Conservation (phyloP, 2,113 vertebrate genomes). For the Labeo rohita region DNA sequence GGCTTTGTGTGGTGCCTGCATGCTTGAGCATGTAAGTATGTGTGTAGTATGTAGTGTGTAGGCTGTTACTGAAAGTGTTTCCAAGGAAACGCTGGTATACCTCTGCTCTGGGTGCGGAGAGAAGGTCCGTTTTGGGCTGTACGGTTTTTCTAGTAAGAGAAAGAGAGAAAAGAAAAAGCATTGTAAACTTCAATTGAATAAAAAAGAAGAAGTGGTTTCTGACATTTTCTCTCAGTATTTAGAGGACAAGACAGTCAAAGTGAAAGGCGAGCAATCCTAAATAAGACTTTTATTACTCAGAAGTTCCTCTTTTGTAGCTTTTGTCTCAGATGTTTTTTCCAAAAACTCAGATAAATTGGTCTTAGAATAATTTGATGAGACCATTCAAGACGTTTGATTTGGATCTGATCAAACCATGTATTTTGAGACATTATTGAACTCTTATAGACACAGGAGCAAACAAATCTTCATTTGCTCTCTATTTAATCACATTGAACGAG, state of each 20-base stretch:
- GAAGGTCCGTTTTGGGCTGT: slow-evolving; percentile 75
- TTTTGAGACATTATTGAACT: not conserved
- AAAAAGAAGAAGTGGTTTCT: not conserved
- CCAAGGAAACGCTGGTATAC: slow-evolving; percentile 67
- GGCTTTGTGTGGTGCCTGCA: slow-evolving; percentile 35
- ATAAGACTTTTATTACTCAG: not conserved
- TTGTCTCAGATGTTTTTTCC: not conserved
- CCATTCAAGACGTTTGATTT: not conserved
- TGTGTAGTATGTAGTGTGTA: slow-evolving; percentile 48
- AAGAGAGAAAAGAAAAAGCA: slow-evolving; percentile 5
- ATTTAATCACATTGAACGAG: not conserved
- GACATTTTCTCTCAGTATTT: not conserved
- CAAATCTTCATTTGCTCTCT: not conserved
- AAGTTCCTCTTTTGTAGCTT: not conserved
- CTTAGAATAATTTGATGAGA: not conserved
- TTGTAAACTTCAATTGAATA: not conserved
- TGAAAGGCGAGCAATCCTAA: slow-evolving; percentile 2
- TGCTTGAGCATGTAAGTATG: slow-evolving; percentile 34
- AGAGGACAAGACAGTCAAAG: slow-evolving; percentile 27
- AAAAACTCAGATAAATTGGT: not conserved
- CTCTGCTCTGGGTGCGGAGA: slow-evolving; percentile 80
- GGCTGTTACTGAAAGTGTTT: slow-evolving; percentile 56
- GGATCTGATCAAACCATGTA: not conserved
- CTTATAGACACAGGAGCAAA: not conserved
- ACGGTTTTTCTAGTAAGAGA: slow-evolving; percentile 70